Percentiles rank a stretch among this genome's conserved stretches.
phyloP scores from a whole-genome alignment of 2,113 vertebrate species.

The Microtus oregoni region DNA sequence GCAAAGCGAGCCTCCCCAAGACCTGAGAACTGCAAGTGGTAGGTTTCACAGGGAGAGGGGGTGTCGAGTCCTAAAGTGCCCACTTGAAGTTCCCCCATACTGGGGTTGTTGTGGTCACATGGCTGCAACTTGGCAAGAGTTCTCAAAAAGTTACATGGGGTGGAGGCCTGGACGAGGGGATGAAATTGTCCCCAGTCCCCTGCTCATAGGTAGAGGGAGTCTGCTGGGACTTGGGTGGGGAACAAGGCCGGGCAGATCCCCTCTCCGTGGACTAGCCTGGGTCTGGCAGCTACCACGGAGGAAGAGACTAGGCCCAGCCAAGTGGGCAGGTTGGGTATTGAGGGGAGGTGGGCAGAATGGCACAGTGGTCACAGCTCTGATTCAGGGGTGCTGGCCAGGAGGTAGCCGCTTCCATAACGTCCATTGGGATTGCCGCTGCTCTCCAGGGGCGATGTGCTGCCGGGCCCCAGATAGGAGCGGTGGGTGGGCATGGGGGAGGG shows the following conservation, averaged over 20 bases:
- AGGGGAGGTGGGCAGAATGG: neutral
- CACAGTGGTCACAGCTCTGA: slow-evolving; percentile 93
- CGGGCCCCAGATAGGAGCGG: slow-evolving; percentile 95
- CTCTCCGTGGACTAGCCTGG: slow-evolving; percentile 31
- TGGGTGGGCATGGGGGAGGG: slow-evolving; percentile 97
- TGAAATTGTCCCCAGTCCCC: neutral
- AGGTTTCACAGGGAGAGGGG: neutral
- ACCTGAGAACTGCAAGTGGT: slow-evolving; percentile 11
- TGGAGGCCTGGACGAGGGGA: neutral
- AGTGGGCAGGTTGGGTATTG: neutral
- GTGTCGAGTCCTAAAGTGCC: neutral
- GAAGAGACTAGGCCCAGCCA: slow-evolving; percentile 31
- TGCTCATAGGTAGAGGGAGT: neutral
- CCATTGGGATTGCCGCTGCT: slow-evolving; percentile 91
- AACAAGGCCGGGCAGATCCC: neutral
- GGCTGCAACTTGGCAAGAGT: slow-evolving; percentile 9
- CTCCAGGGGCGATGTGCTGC: slow-evolving; percentile 92
- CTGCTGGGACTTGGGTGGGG: neutral
- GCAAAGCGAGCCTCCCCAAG: neutral
- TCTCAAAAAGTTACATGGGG: neutral
- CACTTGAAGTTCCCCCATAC: neutral
- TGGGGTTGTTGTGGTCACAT: neutral
- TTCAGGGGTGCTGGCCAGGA: slow-evolving; percentile 94
- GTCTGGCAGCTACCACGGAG: neutral
- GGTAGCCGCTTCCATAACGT: slow-evolving; percentile 95